Evolutionary conservation across 2,797 vertebrate genomes (phyloP).

Genomic region (Danio jaintianensis): DNA sequence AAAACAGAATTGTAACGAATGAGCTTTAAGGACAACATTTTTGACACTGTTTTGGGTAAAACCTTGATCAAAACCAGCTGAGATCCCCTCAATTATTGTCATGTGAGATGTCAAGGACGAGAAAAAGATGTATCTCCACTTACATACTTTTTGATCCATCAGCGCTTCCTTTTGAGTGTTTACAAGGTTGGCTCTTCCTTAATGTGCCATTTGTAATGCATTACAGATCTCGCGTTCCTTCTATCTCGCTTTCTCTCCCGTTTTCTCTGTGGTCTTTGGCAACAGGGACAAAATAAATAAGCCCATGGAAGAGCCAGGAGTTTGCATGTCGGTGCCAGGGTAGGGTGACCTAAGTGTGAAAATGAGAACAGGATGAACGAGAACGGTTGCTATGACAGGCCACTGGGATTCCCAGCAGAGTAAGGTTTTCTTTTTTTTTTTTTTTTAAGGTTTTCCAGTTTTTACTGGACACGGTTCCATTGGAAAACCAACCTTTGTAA

Average conservation of each 20-base stretch:
- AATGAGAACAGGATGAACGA: conserved; percentile 52
- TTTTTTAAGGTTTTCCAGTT: too few species aligned
- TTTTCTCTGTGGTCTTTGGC: conserved; percentile 18
- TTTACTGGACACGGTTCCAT: conserved; percentile 57
- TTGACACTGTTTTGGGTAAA: background rate
- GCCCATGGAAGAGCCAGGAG: conserved; percentile 21
- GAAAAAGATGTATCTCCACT: background rate
- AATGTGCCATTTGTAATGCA: conserved; percentile 24
- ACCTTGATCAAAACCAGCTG: background rate
- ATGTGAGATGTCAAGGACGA: background rate
- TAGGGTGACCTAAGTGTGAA: conserved; percentile 65
- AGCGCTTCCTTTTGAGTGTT: conserved; percentile 8
- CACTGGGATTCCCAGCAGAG: conserved; percentile 55
- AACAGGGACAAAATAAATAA: conserved; percentile 21
- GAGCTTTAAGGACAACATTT: background rate
- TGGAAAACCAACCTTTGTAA: conserved; percentile 53
- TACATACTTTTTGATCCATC: conserved; percentile 2
- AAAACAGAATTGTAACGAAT: too few species aligned
- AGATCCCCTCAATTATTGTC: background rate
- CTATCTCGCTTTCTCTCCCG: conserved; percentile 25
- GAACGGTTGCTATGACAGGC: conserved; percentile 46
- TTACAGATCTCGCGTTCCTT: background rate
- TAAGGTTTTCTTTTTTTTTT: conserved; percentile 56
- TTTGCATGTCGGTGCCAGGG: conserved; percentile 51
- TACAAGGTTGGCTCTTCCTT: conserved; percentile 9